Conservation (phyloP, 2,888 invertebrate genomes). For the Himalopsyche japonica region DNA sequence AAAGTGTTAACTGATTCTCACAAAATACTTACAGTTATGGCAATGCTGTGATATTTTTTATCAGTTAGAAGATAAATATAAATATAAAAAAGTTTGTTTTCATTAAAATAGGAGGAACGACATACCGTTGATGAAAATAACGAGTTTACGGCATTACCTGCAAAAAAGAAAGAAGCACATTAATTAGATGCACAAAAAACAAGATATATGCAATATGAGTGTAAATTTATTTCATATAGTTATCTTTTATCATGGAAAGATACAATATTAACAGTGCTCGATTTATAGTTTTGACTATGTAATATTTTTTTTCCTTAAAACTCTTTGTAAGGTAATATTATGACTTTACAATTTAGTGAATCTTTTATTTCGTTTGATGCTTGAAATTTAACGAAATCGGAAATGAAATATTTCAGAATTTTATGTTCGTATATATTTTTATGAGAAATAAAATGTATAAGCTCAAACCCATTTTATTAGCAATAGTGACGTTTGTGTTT, state of each 20-base stretch:
- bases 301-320: no score
- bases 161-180: not conserved
- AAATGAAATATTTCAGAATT: not conserved
- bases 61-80: no score
- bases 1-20: no score
- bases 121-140: not conserved
- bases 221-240: no score
- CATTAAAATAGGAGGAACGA: no score
- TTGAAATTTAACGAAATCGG: not conserved
- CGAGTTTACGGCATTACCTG: not conserved
- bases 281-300: no score
- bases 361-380: not conserved
- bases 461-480: not conserved
- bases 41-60: no score
- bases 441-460: not conserved
- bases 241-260: no score
- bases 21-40: no score
- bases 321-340: no score
- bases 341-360: not conserved
- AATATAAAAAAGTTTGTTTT: no score
- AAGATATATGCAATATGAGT: not conserved
- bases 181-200: not conserved
- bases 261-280: no score
- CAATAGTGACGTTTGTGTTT: not conserved
- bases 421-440: not conserved